These are phyloP conservation scores for Ophion ventricosus DNA, from an alignment of 2,888 invertebrate genomes.

Conservation along the genomic window DNA sequence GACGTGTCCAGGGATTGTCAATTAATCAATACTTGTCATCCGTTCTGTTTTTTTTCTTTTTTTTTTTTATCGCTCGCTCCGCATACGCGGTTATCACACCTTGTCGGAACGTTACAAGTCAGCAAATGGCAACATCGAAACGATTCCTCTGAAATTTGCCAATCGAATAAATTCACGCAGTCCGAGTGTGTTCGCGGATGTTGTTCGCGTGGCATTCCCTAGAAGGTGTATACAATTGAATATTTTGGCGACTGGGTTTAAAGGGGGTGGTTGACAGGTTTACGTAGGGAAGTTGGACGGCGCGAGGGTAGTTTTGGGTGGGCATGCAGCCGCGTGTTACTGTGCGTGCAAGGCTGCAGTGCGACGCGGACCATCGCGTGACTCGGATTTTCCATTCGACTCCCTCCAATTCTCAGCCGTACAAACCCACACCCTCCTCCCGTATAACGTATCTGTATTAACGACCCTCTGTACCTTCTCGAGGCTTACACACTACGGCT, in stretches of 20 bases:
- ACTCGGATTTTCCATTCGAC: conserved; percentile 69
- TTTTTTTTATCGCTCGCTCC: not conserved
- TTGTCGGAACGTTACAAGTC: conserved; percentile 2
- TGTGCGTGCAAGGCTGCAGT: conserved; percentile 66
- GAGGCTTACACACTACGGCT: conserved; percentile 43
- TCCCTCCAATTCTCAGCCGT: conserved; percentile 41
- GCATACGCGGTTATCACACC: not conserved
- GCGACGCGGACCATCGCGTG: conserved; percentile 69
- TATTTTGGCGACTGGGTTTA: not conserved
- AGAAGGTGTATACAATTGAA: conserved; percentile 36
- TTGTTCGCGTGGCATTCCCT: too few species aligned
- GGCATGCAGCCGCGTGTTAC: conserved; percentile 52
- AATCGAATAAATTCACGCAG: conserved; percentile 30
- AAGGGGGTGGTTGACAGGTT: not conserved
- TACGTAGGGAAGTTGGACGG: conserved; percentile 6
- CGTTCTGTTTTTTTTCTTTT: not conserved
- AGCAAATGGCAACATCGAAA: not conserved
- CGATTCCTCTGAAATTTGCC: conserved; percentile 22
- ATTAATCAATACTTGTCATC: conserved; percentile 19
- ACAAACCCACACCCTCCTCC: not conserved
- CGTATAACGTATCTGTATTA: conserved; percentile 27
- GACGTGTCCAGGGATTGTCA: not conserved
- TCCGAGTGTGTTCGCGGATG: not conserved
- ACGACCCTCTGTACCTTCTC: conserved; percentile 39
- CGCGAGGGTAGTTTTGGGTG: conserved; percentile 48